These are phyloP conservation scores for Podarcis siculus DNA, from an alignment of 2,797 vertebrate genomes.

Conservation along the genomic window DNA sequence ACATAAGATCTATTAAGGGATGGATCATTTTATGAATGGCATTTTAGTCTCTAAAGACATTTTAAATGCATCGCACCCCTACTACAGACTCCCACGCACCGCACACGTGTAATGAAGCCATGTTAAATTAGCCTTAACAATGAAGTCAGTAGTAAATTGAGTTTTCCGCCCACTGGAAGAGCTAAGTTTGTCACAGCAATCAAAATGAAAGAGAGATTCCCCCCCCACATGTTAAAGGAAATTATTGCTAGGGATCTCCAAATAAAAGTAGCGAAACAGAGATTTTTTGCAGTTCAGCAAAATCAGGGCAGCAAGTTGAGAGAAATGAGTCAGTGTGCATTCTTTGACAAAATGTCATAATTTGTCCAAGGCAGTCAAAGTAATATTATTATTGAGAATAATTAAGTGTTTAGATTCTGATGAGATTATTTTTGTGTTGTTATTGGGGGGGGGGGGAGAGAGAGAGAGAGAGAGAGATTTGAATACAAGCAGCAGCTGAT, in stretches of 20 bases:
- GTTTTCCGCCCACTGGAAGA: conserved; percentile 13
- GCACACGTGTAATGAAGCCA: not conserved
- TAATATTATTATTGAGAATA: conserved; percentile 53
- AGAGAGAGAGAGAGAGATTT: conserved; percentile 9
- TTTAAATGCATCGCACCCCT: not conserved
- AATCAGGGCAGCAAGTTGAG: conserved; percentile 1
- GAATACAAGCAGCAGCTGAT: conserved; percentile 55
- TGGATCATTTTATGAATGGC: conserved; percentile 12
- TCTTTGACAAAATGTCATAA: conserved; percentile 45
- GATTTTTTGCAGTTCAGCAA: conserved; percentile 26
- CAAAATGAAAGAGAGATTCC: not conserved
- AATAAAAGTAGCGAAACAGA: conserved; percentile 19
- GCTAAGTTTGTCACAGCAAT: not conserved
- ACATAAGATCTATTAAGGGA: not conserved
- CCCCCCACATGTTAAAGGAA: conserved; percentile 3
- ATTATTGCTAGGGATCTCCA: not conserved
- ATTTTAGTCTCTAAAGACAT: not conserved
- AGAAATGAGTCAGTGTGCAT: conserved; percentile 41
- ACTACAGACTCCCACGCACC: not conserved
- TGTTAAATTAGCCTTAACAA: conserved; percentile 16
- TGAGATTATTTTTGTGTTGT: conserved; percentile 29
- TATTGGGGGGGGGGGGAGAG: no score
- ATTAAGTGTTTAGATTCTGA: conserved; percentile 56
- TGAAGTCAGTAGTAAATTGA: conserved; percentile 9
- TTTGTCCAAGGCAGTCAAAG: conserved; percentile 11